Base-by-base conservation (phyloP, 2,797 vertebrate genomes). In the Gouania willdenowi region DNA sequence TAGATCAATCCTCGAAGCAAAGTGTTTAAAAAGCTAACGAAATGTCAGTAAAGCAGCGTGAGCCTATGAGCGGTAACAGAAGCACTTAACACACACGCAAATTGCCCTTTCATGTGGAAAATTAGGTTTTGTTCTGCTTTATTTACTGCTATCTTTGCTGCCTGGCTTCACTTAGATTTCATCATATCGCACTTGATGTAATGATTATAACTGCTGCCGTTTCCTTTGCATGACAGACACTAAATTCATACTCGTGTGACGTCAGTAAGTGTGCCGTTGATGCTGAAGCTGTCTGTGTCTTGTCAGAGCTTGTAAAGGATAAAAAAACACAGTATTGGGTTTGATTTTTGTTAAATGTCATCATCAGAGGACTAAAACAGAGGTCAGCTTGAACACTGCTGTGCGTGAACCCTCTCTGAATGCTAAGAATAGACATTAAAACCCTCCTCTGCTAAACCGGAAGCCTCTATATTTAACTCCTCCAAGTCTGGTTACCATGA, bases 391-490 rank as follows among this genome's bases (percentile, higher is more conserved):
- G 45, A 43, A 44, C 60, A 47, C 54, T 44, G 58, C 63, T 46
- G 69, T 58, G 53, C 63, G 57, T 63, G 63, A 69, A 78, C 46
- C 58, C 64, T 63, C 70, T 76, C 71, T 53, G 55, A 63, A 51
- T 28, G 61, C 78, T 79, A 86, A 86, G 70, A 81, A 84, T 86
- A 86, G 78, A 66, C 47, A 43, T 66, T 71, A 77, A 84, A 84
- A 73, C 59, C 69, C 61, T 79, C 72, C 79, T 70, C 66, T 53
- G 64, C 60, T 61, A 61, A 82, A 79, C 75, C 71, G 73, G 79
- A 81, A 81, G 76, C 52, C n/a, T 66, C 83, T 84, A 86, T 86
- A 81, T 86, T 79, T 84, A 84, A 78, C 83, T 81, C 73, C 42
- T 81, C 69, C 60, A 47, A 74, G 81, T 82, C 81, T 77, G 76